Evolutionary conservation across 2,888 invertebrate species (phyloP), one percentile per base, ranked within the genome.

Genomic region (Hirtodrosophila trivittata): DNA sequence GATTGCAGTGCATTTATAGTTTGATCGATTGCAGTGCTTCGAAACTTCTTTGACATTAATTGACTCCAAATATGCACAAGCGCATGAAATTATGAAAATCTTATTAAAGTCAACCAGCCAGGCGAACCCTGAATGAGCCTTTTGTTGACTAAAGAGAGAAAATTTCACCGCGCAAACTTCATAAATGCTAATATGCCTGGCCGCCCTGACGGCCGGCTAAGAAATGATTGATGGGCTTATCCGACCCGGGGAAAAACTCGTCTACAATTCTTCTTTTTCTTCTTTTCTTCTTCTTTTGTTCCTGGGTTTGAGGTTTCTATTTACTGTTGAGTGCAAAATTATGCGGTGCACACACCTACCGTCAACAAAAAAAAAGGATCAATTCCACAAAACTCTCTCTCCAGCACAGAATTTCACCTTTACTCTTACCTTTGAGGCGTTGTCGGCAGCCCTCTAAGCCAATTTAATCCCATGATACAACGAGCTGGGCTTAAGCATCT

Each of bases 1-100:
- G 37, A 28, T 28, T 13, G 37, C 63, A 42, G 28, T 83, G 73
- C 81, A 75, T 75, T 75, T 64, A 72, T 63, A 66, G 66, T 81
- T 75, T 81, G 80, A 81, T 81, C 84, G 80, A 81, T 81, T 81
- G 70, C 84, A 62, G 41, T 55, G 56, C 55, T 64, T 50, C 56
- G 41, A 63, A 82, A 85, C 85, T 75, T 68, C 66, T 85, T 82
- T 82, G 82, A 82, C 82, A 85, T 85, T 82, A 85, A 85, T 85
- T 82, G 85, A 82, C 82, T 82, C 75, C 64, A 80, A 82, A 75
- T 85, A 82, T 82, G 85, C 82, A 82, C 83, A 77, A 82, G 83
- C 80, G 85, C 85, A 82, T 85, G 77, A 82, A 82, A 85, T 85
- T 82, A 77, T 77, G 80, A 72, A 82, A 82, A 80, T 82, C 85